These are phyloP conservation scores for Carassius gibelio DNA, from an alignment of 2,113 vertebrate genomes.

Conservation along the genomic window DNA sequence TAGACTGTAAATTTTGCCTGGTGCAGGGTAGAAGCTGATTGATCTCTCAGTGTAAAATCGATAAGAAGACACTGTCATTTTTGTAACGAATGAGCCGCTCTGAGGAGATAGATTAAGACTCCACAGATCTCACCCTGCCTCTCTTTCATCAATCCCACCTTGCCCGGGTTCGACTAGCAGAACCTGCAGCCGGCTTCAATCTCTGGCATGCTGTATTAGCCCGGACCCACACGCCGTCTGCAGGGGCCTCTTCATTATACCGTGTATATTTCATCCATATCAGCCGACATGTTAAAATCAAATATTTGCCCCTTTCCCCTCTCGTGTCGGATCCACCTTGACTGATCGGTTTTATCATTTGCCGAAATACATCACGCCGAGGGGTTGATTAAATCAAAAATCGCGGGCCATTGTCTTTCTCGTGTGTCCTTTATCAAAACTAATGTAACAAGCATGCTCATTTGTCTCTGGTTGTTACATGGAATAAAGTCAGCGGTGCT, in stretches of 20 bases:
- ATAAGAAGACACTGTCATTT: slow-evolving; percentile 99
- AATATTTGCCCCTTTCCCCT: slow-evolving; percentile 75
- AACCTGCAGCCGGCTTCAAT: slow-evolving; percentile 84
- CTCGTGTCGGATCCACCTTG: slow-evolving; percentile 74
- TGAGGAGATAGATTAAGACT: slow-evolving; percentile 99
- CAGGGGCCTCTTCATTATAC: slow-evolving; percentile 64
- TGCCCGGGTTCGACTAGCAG: slow-evolving; percentile 88
- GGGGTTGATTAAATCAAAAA: slow-evolving; percentile 93
- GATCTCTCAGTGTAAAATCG: slow-evolving; percentile 99
- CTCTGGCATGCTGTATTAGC: slow-evolving; percentile 82
- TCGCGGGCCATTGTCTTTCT: slow-evolving; percentile 85
- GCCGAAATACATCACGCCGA: slow-evolving; percentile 83
- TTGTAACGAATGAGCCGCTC: slow-evolving; percentile 97
- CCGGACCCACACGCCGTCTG: not conserved
- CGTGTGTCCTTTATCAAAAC: slow-evolving; percentile 83
- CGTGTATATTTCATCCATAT: slow-evolving; percentile 86
- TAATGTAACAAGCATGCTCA: slow-evolving; percentile 75
- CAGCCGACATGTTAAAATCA: slow-evolving; percentile 72
- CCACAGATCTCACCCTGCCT: slow-evolving; percentile 74
- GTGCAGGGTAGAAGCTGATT: slow-evolving; percentile 97
- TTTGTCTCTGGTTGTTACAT: slow-evolving; percentile 88
- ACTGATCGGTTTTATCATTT: slow-evolving; percentile 94
- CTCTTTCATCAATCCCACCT: slow-evolving; percentile 90
- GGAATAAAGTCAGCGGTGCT: slow-evolving; percentile 84
- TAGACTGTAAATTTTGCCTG: slow-evolving; percentile 95